Percentiles rank a stretch among this genome's conserved stretches.
These are phyloP conservation scores for Aporophyla nigra DNA, from an alignment of 2,888 invertebrate species.

Conservation along the genomic window DNA sequence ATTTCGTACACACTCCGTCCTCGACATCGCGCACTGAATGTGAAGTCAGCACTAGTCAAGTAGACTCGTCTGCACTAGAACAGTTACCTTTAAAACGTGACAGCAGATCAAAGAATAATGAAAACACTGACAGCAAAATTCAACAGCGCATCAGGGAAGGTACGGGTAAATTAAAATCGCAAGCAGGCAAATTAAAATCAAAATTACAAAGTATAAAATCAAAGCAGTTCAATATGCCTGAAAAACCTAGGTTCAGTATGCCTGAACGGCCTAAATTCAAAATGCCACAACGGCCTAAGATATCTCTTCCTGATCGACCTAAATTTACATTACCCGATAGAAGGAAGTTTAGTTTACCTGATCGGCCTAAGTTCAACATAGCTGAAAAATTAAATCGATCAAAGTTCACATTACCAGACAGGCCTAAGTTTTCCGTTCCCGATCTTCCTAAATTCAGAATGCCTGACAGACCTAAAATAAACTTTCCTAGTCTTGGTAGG, in stretches of 20 bases:
- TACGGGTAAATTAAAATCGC: slow-evolving; percentile 93
- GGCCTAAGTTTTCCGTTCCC: slow-evolving; percentile 89
- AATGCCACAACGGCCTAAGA: slow-evolving; percentile 90
- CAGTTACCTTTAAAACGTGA: slow-evolving; percentile 91
- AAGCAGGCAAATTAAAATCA: slow-evolving; percentile 94
- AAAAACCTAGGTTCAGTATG: slow-evolving; percentile 90
- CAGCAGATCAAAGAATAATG: slow-evolving; percentile 89
- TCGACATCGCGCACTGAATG: slow-evolving; percentile 92
- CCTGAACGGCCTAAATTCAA: slow-evolving; percentile 90
- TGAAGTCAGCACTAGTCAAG: slow-evolving; percentile 93
- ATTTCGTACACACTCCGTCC: slow-evolving; percentile 91
- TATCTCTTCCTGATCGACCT: slow-evolving; percentile 90
- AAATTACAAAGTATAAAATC: slow-evolving; percentile 92
- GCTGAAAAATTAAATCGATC: slow-evolving; percentile 91
- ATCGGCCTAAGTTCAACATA: slow-evolving; percentile 90
- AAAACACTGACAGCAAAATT: slow-evolving; percentile 90
- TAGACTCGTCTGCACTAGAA: slow-evolving; percentile 92
- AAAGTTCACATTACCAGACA: slow-evolving; percentile 92
- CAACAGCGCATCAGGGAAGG: slow-evolving; percentile 93
- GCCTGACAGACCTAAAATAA: slow-evolving; percentile 92
- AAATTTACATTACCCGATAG: slow-evolving; percentile 91
- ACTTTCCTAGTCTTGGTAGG: slow-evolving; percentile 92
- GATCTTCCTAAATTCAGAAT: slow-evolving; percentile 91
- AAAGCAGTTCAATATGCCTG: slow-evolving; percentile 89
- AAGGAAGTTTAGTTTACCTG: slow-evolving; percentile 93